Conservation (phyloP, 1,140 invertebrate genomes). For the Branchinecta lindahli region DNA sequence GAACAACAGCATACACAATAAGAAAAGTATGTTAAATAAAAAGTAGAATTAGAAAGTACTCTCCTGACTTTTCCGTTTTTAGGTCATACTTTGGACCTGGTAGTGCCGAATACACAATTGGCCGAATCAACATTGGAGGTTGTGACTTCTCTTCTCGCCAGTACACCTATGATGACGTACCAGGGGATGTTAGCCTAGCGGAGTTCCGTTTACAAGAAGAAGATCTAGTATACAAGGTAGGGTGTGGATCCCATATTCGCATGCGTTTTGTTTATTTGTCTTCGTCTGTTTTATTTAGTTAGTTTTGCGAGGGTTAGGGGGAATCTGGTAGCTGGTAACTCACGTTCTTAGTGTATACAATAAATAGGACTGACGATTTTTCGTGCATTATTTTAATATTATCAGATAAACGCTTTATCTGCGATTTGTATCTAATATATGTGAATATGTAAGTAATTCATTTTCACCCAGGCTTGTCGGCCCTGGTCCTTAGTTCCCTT, state of each 20-base stretch:
- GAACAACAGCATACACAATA: too few species aligned
- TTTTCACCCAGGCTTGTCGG: too few species aligned
- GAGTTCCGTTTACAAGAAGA: conserved; percentile 49
- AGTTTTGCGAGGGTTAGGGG: too few species aligned
- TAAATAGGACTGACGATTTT: conserved; percentile 16
- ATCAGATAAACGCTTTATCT: too few species aligned
- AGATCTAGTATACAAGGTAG: conserved; percentile 47
- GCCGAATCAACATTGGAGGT: conserved; percentile 62
- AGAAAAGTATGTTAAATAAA: too few species aligned
- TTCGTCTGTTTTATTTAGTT: too few species aligned
- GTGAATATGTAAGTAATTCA: too few species aligned
- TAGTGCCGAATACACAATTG: conserved; percentile 54
- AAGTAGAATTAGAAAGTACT: too few species aligned
- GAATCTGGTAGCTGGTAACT: too few species aligned
- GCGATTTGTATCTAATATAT: too few species aligned
- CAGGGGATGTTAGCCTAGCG: conserved; percentile 42
- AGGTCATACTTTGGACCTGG: conserved; percentile 32
- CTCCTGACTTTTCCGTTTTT: background rate
- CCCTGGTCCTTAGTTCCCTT: too few species aligned
- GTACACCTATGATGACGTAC: conserved; percentile 51
- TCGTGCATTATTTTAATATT: background rate
- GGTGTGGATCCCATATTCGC: background rate
- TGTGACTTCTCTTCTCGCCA: conserved; percentile 56
- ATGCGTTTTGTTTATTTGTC: too few species aligned
- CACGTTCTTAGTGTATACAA: conserved; percentile 7